These are phyloP conservation scores for Perccottus glenii DNA, from an alignment of 2,113 vertebrate genomes.

Conservation along the genomic window DNA sequence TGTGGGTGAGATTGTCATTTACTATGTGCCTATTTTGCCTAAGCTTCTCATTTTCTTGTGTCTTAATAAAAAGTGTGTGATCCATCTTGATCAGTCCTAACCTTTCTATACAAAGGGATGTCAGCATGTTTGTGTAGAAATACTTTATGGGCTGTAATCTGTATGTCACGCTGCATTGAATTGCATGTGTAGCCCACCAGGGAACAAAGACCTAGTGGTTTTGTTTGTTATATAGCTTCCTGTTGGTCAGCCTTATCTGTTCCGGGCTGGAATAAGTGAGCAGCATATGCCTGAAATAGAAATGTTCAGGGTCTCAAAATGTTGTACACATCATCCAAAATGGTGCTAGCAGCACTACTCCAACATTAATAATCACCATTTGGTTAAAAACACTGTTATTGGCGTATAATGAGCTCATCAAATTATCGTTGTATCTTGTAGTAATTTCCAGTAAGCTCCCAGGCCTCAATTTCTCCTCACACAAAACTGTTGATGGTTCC, in stretches of 20 bases:
- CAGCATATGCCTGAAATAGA: conserved; percentile 5
- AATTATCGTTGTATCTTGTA: too few relatives aligned
- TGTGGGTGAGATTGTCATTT: too few relatives aligned
- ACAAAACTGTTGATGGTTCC: conserved; percentile 8
- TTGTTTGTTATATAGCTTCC: conserved; percentile 43
- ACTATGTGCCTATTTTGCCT: too few relatives aligned
- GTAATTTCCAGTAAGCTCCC: not conserved
- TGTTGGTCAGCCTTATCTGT: conserved; percentile 39
- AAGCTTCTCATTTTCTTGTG: too few relatives aligned
- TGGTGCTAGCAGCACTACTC: too few relatives aligned
- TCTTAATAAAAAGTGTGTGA: not conserved
- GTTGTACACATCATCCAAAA: conserved; percentile 12
- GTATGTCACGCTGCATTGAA: conserved; percentile 2
- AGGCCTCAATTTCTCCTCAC: not conserved
- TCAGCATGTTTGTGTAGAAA: not conserved
- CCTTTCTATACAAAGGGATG: conserved; percentile 1
- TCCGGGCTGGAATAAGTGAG: conserved; percentile 10
- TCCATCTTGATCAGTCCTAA: not conserved
- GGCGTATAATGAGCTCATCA: too few relatives aligned
- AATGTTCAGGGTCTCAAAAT: conserved; percentile 12
- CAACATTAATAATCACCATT: too few relatives aligned
- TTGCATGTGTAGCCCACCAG: conserved; percentile 8
- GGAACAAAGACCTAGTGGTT: conserved; percentile 21
- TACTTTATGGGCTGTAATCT: conserved; percentile 21
- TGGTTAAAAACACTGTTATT: too few relatives aligned